These are phyloP conservation scores for Drosophila miranda DNA, from an alignment of 1,140 invertebrate species.

Conservation along the genomic window DNA sequence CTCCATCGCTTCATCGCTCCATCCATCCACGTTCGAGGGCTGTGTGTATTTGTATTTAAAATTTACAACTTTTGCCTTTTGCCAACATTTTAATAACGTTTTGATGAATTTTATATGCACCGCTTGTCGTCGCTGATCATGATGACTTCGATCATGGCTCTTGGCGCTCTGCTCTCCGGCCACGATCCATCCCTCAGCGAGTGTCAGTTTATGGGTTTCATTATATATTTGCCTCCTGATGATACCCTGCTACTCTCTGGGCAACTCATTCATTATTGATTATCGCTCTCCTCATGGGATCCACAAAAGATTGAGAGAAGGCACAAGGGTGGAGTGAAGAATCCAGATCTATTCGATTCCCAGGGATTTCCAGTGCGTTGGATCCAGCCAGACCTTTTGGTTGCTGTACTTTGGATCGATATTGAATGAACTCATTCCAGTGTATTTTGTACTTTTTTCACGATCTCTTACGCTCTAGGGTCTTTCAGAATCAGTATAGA, in stretches of 20 bases:
- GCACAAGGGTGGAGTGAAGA: too few species aligned
- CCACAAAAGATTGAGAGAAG: neutral
- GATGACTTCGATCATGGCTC: constrained; percentile 58
- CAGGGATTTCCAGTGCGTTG: too few species aligned
- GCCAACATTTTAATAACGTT: constrained; percentile 76
- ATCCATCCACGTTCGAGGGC: neutral
- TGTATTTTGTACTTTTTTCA: too few species aligned
- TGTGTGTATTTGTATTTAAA: constrained; percentile 74
- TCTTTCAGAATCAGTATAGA: too few species aligned
- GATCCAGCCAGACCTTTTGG: too few species aligned
- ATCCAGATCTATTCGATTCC: too few species aligned
- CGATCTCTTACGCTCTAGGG: too few species aligned
- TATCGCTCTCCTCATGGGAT: constrained; percentile 28
- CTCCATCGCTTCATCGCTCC: too few species aligned
- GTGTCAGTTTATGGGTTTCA: constrained; percentile 78
- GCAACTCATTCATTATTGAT: constrained; percentile 34
- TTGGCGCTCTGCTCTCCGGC: constrained; percentile 35
- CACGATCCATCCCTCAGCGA: constrained; percentile 26
- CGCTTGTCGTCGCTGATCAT: constrained; percentile 73
- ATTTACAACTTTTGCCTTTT: constrained; percentile 71
- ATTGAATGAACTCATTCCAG: too few species aligned
- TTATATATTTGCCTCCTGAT: constrained; percentile 62
- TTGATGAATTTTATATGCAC: constrained; percentile 78
- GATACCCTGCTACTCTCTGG: constrained; percentile 10
- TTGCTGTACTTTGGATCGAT: too few species aligned